Conservation (phyloP, 2,888 invertebrate species). For the Nyleta sp. region DNA sequence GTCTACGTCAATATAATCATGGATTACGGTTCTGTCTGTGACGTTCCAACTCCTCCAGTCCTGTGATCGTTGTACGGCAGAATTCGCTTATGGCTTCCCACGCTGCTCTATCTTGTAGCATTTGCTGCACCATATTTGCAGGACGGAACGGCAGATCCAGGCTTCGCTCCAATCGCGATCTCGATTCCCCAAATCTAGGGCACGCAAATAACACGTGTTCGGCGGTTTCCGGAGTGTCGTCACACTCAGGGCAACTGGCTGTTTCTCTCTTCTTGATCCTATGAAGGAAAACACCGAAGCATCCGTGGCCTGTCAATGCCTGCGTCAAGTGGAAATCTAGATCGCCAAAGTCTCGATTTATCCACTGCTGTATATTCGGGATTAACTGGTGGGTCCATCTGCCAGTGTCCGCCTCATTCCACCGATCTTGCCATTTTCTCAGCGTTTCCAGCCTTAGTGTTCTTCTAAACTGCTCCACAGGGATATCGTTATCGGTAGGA, state of each 20-base stretch:
- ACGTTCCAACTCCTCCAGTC: not conserved
- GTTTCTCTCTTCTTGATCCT: not conserved
- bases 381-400: constrained; percentile 54
- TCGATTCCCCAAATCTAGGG: constrained; percentile 23
- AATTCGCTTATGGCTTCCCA: not conserved
- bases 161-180: not conserved
- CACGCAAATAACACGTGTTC: constrained; percentile 58
- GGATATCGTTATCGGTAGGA: not conserved
- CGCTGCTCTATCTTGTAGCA: not conserved
- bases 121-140: not conserved
- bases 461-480: not conserved
- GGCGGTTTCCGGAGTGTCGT: constrained; percentile 19
- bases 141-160: not conserved
- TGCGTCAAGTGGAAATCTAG: constrained; percentile 1
- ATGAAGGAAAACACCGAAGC: constrained; percentile 39
- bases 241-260: not conserved
- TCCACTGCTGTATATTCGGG: not conserved
- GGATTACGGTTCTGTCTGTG: not conserved
- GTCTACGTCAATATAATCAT: not conserved
- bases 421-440: not conserved
- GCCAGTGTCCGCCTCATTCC: constrained; percentile 20
- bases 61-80: not conserved
- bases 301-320: constrained; percentile 34
- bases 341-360: not conserved
- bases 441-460: not conserved